These are phyloP conservation scores for Menidia beryllina DNA, from an alignment of 2,113 vertebrate genomes.

Conservation along the genomic window DNA sequence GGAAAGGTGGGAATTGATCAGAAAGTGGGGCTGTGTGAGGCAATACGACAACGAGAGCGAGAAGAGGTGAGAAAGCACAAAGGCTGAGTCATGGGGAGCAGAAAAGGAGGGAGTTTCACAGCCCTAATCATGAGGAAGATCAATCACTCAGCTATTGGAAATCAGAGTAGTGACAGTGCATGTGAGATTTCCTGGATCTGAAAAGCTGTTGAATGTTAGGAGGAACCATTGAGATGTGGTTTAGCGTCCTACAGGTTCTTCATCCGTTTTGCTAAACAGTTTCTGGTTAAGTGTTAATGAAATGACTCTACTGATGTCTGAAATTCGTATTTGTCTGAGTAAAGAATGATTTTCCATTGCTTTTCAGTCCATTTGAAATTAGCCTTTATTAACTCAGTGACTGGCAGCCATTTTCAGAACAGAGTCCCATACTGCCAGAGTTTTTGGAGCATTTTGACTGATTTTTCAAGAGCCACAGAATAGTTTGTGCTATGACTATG, in stretches of 20 bases:
- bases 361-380: too few relatives aligned
- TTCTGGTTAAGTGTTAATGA: too few relatives aligned
- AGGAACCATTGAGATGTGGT: background rate
- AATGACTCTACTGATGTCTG: too few relatives aligned
- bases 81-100: slow-evolving; percentile 53
- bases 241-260: background rate
- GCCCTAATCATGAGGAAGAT: slow-evolving; percentile 43
- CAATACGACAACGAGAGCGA: slow-evolving; percentile 36
- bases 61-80: background rate
- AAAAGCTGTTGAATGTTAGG: background rate
- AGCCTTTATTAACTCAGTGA: too few relatives aligned
- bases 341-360: too few relatives aligned
- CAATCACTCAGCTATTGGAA: slow-evolving; percentile 36
- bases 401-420: too few relatives aligned
- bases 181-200: slow-evolving; percentile 5
- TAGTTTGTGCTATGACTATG: too few relatives aligned
- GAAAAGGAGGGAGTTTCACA: slow-evolving; percentile 33
- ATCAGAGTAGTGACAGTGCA: slow-evolving; percentile 17
- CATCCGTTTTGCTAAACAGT: too few relatives aligned
- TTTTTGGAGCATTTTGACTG: too few relatives aligned
- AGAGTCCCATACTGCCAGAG: too few relatives aligned
- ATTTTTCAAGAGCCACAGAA: too few relatives aligned
- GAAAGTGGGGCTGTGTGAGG: slow-evolving; percentile 31
- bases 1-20: slow-evolving; percentile 39
- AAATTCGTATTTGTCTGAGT: too few relatives aligned